These are phyloP conservation scores for Drosophila ironensis DNA, from an alignment of 1,140 invertebrate species.

Conservation along the genomic window DNA sequence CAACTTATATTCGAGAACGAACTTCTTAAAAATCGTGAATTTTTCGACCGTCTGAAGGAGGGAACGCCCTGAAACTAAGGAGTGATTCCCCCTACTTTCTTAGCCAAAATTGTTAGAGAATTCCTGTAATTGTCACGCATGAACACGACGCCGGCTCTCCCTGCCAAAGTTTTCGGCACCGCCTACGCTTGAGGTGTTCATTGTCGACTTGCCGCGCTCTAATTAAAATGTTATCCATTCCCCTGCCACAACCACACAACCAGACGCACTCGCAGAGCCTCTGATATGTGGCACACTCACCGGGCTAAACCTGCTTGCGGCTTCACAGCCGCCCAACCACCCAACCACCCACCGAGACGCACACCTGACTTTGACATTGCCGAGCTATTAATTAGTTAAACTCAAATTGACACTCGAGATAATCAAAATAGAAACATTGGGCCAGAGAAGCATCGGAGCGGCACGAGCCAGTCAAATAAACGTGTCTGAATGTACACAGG, in stretches of 20 bases:
- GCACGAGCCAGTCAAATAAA: constrained; percentile 9
- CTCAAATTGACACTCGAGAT: constrained; percentile 76
- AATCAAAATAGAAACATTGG: constrained; percentile 66
- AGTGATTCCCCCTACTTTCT: no score
- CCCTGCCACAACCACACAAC: constrained; percentile 15
- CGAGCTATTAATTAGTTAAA: constrained; percentile 72
- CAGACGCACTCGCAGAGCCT: constrained; percentile 1
- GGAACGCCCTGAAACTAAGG: no score
- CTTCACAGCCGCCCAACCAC: constrained; percentile 4
- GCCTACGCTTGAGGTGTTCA: constrained; percentile 30
- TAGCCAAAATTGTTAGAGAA: constrained; percentile 1
- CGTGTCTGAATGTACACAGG: background rate
- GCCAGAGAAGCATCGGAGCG: constrained; percentile 9
- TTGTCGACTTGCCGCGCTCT: constrained; percentile 45
- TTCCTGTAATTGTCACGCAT: constrained; percentile 30
- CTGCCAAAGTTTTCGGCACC: constrained; percentile 10
- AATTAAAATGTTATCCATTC: constrained; percentile 68
- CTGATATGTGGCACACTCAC: constrained; percentile 26
- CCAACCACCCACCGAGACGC: background rate
- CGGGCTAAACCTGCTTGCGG: constrained; percentile 20
- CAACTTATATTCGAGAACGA: no score
- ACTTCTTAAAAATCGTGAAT: no score
- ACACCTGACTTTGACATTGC: constrained; percentile 54
- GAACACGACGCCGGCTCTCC: constrained; percentile 17
- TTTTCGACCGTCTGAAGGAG: no score